Evolutionary conservation across 2,113 vertebrate species (phyloP).

Genomic region (Elephas maximus): DNA sequence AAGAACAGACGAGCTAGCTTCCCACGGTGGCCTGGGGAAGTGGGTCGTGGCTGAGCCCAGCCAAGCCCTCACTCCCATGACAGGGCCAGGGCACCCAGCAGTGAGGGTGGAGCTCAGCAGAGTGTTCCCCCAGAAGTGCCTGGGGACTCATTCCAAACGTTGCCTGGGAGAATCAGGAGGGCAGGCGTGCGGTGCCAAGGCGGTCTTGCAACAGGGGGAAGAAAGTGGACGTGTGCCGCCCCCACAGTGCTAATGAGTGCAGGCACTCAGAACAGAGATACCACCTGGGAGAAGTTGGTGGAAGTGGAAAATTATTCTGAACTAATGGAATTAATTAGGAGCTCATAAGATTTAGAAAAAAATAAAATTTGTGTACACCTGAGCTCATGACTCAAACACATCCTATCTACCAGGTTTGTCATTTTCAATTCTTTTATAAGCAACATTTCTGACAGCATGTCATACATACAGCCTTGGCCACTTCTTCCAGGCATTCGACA

Average conservation of each 20-base stretch:
- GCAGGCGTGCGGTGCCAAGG: background rate
- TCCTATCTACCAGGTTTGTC: background rate
- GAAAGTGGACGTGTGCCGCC: background rate
- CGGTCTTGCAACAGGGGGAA: background rate
- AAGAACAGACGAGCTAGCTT: background rate
- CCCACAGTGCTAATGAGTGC: accelerated
- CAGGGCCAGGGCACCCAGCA: background rate
- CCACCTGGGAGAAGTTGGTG: background rate
- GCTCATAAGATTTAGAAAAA: background rate
- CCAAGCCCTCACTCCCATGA: background rate
- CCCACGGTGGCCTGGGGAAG: background rate
- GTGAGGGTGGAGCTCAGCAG: background rate
- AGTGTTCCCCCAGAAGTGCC: background rate
- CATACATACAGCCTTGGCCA: too few species aligned
- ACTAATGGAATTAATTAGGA: background rate
- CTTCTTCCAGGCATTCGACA: background rate
- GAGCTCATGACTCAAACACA: background rate
- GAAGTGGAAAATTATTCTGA: background rate
- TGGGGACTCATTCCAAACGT: background rate
- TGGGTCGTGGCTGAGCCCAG: too few species aligned
- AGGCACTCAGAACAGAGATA: background rate
- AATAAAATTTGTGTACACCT: background rate
- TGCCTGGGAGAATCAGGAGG: background rate
- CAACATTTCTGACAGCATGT: background rate
- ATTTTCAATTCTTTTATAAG: background rate